These are phyloP conservation scores for Onychomys leucogaster DNA, from an alignment of 2,797 vertebrate species.

Conservation along the genomic window DNA sequence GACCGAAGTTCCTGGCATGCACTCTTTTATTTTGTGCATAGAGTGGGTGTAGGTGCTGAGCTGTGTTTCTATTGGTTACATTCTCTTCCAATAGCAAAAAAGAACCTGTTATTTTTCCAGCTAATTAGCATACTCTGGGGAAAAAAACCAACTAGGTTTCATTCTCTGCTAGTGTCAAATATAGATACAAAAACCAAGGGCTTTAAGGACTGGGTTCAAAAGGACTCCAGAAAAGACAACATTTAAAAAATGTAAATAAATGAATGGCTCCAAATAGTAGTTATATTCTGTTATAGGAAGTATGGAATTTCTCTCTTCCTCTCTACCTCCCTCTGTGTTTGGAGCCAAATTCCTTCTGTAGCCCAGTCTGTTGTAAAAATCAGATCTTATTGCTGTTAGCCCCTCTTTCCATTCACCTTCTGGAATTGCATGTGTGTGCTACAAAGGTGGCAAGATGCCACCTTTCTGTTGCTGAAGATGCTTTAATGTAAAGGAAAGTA, in stretches of 20 bases:
- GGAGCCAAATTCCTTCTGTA: neutral
- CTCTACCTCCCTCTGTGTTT: neutral
- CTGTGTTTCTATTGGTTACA: constrained; percentile 73
- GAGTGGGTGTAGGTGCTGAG: constrained; percentile 74
- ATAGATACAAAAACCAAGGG: constrained; percentile 37
- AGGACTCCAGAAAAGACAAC: neutral
- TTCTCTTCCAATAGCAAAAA: constrained; percentile 73
- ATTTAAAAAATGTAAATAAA: constrained; percentile 48
- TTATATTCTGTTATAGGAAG: constrained; percentile 11
- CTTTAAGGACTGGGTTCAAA: constrained; percentile 30
- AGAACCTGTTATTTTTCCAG: constrained; percentile 65
- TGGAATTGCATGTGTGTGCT: neutral
- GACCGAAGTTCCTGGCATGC: constrained; percentile 43
- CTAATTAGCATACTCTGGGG: constrained; percentile 70
- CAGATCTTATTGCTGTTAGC: neutral
- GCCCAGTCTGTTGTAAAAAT: neutral
- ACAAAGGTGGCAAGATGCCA: neutral
- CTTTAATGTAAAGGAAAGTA: constrained; percentile 37
- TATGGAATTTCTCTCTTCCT: neutral
- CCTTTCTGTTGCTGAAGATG: neutral
- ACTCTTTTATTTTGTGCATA: constrained; percentile 38
- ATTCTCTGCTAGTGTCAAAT: constrained; percentile 60
- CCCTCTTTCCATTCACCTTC: neutral
- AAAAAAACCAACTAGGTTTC: constrained; percentile 56
- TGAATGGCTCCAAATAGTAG: neutral